A percentile compares a stretch with the other conserved stretches of the same genome.
Conservation (phyloP, 2,113 vertebrate species). For the Eulacestoma nigropectus region DNA sequence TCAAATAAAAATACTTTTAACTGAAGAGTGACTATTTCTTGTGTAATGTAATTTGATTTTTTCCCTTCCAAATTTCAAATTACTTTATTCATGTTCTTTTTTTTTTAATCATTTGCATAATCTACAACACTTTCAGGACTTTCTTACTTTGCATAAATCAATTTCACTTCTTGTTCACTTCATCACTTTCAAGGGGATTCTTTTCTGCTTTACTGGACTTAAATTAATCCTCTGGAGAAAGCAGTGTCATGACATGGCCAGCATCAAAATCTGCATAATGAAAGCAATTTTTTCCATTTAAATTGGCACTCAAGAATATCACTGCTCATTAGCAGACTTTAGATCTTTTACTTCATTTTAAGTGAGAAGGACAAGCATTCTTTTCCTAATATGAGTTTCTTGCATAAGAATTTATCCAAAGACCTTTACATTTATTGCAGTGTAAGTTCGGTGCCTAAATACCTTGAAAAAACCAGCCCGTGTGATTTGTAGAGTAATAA, state of each 20-base stretch:
- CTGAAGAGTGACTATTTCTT: not conserved
- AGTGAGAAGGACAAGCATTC: conserved; percentile 18
- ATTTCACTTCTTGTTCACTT: conserved; percentile 65
- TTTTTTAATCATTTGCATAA: conserved; percentile 61
- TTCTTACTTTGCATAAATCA: conserved; percentile 70
- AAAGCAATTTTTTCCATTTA: conserved; percentile 54
- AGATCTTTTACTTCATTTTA: conserved; percentile 47
- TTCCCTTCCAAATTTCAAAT: not conserved
- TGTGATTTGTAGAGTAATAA: not conserved
- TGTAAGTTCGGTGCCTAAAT: not conserved
- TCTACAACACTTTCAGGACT: conserved; percentile 57
- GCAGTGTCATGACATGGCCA: conserved; percentile 42
- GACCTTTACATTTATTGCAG: not conserved
- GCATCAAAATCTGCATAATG: conserved; percentile 58
- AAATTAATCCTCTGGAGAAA: conserved; percentile 69
- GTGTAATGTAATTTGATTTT: not conserved
- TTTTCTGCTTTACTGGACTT: conserved; percentile 61
- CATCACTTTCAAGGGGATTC: conserved; percentile 50
- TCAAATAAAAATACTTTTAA: not conserved
- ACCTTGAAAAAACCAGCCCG: not conserved
- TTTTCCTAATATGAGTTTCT: not conserved
- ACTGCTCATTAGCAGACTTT: conserved; percentile 57
- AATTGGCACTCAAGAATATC: conserved; percentile 54
- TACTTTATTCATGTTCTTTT: not conserved
- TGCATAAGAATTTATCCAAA: not conserved